Conservation (phyloP, 2,113 vertebrate genomes). For the Lepidothrix coronata region DNA sequence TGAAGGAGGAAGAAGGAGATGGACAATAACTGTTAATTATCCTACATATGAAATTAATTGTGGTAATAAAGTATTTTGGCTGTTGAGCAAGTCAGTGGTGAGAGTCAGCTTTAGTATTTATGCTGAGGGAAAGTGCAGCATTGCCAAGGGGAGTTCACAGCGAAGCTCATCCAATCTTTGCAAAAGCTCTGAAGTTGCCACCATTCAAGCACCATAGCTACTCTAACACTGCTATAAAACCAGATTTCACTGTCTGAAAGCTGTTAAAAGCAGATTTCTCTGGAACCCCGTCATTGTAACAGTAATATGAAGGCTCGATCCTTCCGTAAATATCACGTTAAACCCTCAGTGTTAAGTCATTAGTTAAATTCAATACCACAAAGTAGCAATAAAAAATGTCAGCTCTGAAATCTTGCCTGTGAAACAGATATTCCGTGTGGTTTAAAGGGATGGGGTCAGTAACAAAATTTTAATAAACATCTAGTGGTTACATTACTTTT, state of each 20-base stretch:
- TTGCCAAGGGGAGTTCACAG: neutral
- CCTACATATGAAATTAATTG: neutral
- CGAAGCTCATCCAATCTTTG: neutral
- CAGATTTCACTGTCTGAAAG: neutral
- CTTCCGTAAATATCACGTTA: neutral
- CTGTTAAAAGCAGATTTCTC: neutral
- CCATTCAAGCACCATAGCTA: neutral
- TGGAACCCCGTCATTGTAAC: neutral
- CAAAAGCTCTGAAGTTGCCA: neutral
- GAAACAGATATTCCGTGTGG: neutral
- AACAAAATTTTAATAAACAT: neutral
- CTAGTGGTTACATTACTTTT: neutral
- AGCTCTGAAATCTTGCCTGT: neutral
- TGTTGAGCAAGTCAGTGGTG: neutral
- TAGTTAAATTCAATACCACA: neutral
- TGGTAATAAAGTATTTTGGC: neutral
- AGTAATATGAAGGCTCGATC: neutral
- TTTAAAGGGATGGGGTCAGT: neutral
- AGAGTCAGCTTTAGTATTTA: neutral
- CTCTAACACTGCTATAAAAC: neutral
- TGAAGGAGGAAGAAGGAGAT: neutral
- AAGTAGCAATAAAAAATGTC: neutral
- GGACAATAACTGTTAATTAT: neutral
- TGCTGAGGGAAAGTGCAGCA: neutral
- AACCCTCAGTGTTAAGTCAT: neutral